phyloP scores from a whole-genome alignment of 2,888 invertebrate genomes.

The Imbricaverruca yamaguchii region DNA sequence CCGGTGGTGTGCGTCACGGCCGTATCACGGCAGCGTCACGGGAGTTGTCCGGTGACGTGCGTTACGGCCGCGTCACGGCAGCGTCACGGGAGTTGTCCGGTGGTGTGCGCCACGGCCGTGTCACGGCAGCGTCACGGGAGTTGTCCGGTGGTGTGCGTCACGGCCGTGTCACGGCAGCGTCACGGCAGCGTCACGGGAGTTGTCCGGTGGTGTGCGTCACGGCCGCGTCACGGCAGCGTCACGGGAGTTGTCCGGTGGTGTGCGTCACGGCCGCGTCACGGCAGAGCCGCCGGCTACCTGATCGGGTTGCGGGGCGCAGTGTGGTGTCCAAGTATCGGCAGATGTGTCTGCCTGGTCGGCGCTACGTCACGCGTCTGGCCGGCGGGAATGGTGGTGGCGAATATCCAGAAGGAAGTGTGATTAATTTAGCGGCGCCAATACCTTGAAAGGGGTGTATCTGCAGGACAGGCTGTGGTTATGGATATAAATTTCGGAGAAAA shows the following conservation, averaged over 20 bases:
- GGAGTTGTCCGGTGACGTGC: neutral
- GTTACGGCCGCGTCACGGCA: constrained; percentile 12
- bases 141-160: neutral
- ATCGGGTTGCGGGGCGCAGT: no score
- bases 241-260: neutral
- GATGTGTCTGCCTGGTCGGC: no score
- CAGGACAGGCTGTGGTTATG: no score
- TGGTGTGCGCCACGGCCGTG: neutral
- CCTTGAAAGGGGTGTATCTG: no score
- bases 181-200: neutral
- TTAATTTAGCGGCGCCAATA: no score
- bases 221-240: constrained; percentile 6
- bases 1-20: neutral
- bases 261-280: neutral
- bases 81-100: neutral
- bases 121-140: constrained; percentile 2
- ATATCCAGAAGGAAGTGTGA: no score
- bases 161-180: no score
- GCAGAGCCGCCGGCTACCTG: no score
- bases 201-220: neutral
- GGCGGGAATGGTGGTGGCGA: no score
- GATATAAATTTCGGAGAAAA: no score
- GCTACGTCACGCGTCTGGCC: no score
- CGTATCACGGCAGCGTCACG: constrained; percentile 4
- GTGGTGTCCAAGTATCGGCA: no score